Conservation (phyloP, 2,888 invertebrate species). For the Trissoscelio sp. region DNA sequence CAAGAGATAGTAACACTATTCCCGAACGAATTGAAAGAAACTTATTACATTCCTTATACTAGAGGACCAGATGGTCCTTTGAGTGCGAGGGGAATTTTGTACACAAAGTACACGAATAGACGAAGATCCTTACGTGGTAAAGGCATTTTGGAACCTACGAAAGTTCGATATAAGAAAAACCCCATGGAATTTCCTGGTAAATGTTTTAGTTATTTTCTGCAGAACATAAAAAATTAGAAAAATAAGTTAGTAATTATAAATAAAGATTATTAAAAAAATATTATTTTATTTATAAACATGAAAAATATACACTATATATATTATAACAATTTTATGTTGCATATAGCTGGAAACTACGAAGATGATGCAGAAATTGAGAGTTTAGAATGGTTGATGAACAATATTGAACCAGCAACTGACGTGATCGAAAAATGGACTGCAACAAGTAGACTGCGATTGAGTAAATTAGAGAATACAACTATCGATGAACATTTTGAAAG, state of each 20-base stretch:
- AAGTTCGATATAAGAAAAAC: constrained; percentile 60
- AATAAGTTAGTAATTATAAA: too few species aligned
- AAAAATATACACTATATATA: too few species aligned
- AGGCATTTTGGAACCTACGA: constrained; percentile 63
- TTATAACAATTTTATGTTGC: too few species aligned
- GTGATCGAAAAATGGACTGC: constrained; percentile 64
- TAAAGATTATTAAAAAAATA: too few species aligned
- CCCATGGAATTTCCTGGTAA: constrained; percentile 59
- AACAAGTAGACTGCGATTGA: constrained; percentile 52
- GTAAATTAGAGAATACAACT: constrained; percentile 44
- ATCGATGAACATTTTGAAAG: constrained; percentile 64
- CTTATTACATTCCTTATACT: constrained; percentile 63
- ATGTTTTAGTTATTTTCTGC: too few species aligned
- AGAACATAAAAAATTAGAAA: too few species aligned
- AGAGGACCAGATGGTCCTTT: constrained; percentile 65
- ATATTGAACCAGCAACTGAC: constrained; percentile 48
- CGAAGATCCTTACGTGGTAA: constrained; percentile 64
- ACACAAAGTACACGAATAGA: constrained; percentile 62
- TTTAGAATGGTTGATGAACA: constrained; percentile 64
- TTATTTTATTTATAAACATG: too few species aligned
- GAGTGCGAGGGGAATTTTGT: constrained; percentile 64
- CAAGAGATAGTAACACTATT: constrained; percentile 67
- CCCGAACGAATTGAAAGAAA: constrained; percentile 63
- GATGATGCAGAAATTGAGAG: constrained; percentile 52
- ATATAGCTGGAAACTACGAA: constrained; percentile 52